Percentiles rank a stretch among this genome's conserved stretches.
phyloP scores from a whole-genome alignment of 2,113 vertebrate genomes.

The Circaetus gallicus region DNA sequence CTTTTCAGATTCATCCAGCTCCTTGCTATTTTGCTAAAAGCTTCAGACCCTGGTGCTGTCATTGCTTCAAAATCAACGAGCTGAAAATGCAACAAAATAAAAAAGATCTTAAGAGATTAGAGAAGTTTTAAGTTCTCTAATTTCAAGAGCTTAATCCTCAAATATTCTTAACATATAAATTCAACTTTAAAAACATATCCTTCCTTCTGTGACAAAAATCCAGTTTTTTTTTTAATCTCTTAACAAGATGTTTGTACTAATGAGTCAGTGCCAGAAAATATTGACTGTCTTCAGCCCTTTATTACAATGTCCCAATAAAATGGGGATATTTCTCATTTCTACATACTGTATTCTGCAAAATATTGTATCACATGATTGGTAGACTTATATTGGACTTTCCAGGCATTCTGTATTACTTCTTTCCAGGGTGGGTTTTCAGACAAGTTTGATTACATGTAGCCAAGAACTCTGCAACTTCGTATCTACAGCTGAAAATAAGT shows the following conservation, averaged over 20 bases:
- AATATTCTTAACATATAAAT: neutral
- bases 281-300: neutral
- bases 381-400: neutral
- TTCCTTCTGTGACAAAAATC: neutral
- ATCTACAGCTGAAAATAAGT: neutral
- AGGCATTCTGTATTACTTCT: neutral
- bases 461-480: neutral
- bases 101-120: neutral
- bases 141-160: neutral
- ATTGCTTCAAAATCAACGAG: constrained; percentile 98
- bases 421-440: neutral
- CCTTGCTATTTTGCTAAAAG: constrained; percentile 90
- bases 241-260: neutral
- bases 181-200: neutral
- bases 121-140: neutral
- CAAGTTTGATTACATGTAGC: neutral
- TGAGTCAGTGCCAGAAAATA: neutral
- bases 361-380: neutral
- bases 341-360: neutral
- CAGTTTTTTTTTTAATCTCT: neutral
- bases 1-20: constrained; percentile 96
- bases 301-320: neutral
- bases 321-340: neutral
- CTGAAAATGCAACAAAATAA: constrained; percentile 69
- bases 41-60: constrained; percentile 90